Base-by-base conservation (phyloP, 2,797 vertebrate species). In the Anableps anableps region DNA sequence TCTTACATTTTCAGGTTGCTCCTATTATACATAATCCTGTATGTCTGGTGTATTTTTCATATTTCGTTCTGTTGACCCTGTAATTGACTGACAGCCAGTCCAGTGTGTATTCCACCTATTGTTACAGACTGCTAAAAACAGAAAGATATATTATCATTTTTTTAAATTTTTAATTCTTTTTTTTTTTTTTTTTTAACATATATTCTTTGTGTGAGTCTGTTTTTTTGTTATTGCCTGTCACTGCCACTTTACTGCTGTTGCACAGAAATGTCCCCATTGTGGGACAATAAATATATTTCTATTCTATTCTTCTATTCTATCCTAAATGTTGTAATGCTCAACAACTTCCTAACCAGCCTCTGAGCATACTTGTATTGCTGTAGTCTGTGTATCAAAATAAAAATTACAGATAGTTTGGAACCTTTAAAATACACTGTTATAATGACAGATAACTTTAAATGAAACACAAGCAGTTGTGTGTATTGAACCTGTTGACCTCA, bases 401-500 rank as follows among this genome's bases (percentile, higher is more conserved):
- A 80, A 73, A 48, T 23, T 10, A 34, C 34, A 48, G n/a, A 4
- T 13, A 8, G 0, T 70, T 75, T 74, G 60, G 29, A 7, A 48
- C 41, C 7, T 74, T 41, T 60, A 58, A 41, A 68, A 68, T 13
- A 41, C 26, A 41, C 64, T 11, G 6, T 68, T 41, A 21, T 41
- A 68, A 13, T 68, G 11, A 38, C 26, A 41, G 19, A n/a, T 68
- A 13, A 26, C 3, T 34, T 43, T 26, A 41, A 41, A 68, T 14
- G 5, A 68, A 43, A 41, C 8, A 36, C 1, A 26, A 2, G 19
- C 19, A 68, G 36, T 17, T 66, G 34, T 38, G 50, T 75, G 41
- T 73, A 29, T 72, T 87, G 43, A 80, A 74, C 74, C 80, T 45
- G 10, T 23, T 83, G 84, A 86, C 82, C 83, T 90, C 77, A 74